A percentile compares a stretch with the other conserved stretches of the same genome.
Conservation (phyloP, 2,113 vertebrate species). For the Micronycteris hirsuta region DNA sequence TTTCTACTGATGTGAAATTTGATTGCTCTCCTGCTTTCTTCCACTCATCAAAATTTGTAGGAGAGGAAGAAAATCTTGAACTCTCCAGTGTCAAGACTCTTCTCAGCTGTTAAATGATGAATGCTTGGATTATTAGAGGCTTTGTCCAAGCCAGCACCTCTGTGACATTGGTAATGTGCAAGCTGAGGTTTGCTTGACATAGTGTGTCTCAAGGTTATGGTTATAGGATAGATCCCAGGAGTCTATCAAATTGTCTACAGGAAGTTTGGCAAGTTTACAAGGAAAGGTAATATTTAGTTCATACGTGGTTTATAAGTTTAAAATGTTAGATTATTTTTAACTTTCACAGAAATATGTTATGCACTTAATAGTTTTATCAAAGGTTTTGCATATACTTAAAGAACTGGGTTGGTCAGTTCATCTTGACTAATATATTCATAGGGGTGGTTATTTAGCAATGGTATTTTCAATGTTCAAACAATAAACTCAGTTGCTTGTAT, state of each 20-base stretch:
- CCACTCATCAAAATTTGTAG: background rate
- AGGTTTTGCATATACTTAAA: background rate
- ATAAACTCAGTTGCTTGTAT: background rate
- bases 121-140: too few relatives aligned
- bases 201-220: background rate
- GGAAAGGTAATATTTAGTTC: background rate
- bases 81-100: background rate
- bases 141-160: too few relatives aligned
- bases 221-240: background rate
- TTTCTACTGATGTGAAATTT: background rate
- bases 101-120: background rate
- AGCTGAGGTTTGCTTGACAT: background rate
- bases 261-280: background rate
- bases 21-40: background rate
- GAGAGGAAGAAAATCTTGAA: background rate
- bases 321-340: background rate
- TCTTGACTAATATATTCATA: background rate
- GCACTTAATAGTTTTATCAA: background rate
- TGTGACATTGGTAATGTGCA: background rate
- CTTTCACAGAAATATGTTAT: background rate
- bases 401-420: background rate
- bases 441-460: background rate
- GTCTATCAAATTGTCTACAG: background rate
- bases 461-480: background rate
- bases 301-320: background rate